Evolutionary conservation across 2,888 invertebrate species (phyloP).

Genomic region (Rhabditoides inermis): DNA sequence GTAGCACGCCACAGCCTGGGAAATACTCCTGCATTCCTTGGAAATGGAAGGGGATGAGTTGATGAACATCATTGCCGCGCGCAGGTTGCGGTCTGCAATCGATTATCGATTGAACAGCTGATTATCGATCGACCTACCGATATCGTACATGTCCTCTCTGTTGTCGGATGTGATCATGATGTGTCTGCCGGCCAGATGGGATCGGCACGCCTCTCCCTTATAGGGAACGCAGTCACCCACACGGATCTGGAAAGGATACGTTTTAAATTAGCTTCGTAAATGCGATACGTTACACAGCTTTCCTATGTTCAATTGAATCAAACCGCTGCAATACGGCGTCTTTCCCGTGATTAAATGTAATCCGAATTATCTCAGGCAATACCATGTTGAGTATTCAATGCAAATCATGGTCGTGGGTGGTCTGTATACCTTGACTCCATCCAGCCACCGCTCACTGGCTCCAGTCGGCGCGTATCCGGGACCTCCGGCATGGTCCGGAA

Average conservation of each 20-base stretch:
- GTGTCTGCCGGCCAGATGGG: conserved; percentile 40
- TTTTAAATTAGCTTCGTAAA: neutral
- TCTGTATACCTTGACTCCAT: conserved; percentile 30
- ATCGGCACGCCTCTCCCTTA: conserved; percentile 46
- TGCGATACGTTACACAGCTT: neutral
- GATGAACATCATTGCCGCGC: conserved; percentile 50
- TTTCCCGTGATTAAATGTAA: neutral
- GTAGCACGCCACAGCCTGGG: conserved; percentile 50
- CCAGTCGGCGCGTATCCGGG: conserved; percentile 33
- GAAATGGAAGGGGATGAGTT: conserved; percentile 38
- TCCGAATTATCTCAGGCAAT: neutral
- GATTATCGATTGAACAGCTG: neutral
- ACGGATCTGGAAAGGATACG: conserved; percentile 17
- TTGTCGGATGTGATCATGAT: conserved; percentile 47
- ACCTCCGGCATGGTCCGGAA: conserved; percentile 44
- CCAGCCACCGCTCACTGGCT: conserved; percentile 44
- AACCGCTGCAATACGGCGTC: neutral
- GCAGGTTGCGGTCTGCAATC: conserved; percentile 41
- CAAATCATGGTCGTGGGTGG: neutral
- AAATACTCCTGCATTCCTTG: conserved; percentile 40
- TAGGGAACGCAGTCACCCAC: conserved; percentile 48
- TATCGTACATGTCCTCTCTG: conserved; percentile 50
- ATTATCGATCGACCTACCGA: conserved; percentile 23
- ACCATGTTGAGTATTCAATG: neutral
- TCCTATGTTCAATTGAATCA: neutral